These are phyloP conservation scores for Cryptophagus acutangulus DNA, from an alignment of 2,888 invertebrate species.

Conservation along the genomic window DNA sequence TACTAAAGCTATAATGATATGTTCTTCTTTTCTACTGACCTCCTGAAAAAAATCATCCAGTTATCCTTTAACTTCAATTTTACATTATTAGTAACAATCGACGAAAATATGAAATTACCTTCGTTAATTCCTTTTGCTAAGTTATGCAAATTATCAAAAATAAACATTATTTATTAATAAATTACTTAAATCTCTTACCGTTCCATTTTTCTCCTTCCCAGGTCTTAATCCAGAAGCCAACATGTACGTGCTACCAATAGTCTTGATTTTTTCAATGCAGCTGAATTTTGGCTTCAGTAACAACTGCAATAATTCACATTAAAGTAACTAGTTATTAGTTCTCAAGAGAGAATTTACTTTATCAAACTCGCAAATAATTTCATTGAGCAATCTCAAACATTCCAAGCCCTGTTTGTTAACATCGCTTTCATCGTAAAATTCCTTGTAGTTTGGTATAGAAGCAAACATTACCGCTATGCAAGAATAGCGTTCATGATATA, in stretches of 20 bases:
- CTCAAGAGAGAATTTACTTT: constrained; percentile 58
- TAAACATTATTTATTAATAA: too few species aligned
- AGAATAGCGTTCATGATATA: constrained; percentile 91
- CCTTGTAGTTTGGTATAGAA: constrained; percentile 95
- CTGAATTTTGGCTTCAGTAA: constrained; percentile 91
- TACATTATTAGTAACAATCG: neutral
- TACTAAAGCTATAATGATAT: constrained; percentile 83
- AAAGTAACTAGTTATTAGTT: neutral
- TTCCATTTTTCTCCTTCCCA: constrained; percentile 72
- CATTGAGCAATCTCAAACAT: constrained; percentile 88
- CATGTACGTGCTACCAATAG: constrained; percentile 98
- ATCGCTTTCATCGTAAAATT: constrained; percentile 95
- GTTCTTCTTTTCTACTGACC: constrained; percentile 72
- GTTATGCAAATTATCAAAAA: too few species aligned
- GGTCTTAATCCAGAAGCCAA: constrained; percentile 89
- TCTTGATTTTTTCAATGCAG: constrained; percentile 96
- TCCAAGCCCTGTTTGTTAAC: constrained; percentile 94
- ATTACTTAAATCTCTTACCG: too few species aligned
- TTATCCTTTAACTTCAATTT: too few species aligned
- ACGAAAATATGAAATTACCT: constrained; percentile 3
- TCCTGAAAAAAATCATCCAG: too few species aligned
- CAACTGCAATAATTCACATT: constrained; percentile 54
- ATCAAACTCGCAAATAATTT: constrained; percentile 98
- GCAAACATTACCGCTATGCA: constrained; percentile 98
- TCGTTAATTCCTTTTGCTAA: neutral